phyloP scores from a whole-genome alignment of 2,113 vertebrate genomes.

The Lophochroa leadbeateri region DNA sequence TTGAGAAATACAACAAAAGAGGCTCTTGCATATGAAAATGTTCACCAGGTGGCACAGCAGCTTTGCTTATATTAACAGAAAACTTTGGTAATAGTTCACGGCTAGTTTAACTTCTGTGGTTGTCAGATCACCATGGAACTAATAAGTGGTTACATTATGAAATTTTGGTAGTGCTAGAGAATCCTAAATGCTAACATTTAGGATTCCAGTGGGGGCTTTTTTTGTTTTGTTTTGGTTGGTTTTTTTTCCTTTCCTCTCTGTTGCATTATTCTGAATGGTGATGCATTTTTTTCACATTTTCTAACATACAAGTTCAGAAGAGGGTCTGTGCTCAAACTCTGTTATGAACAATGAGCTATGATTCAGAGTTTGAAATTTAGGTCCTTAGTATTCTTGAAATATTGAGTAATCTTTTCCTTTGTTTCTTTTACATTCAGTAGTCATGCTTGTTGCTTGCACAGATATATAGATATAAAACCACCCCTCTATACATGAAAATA shows the following conservation, averaged over 20 bases:
- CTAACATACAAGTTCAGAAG: background rate
- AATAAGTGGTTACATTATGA: background rate
- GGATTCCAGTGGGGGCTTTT: background rate
- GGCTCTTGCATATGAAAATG: background rate
- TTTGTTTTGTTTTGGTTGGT: too few species aligned
- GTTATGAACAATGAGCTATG: background rate
- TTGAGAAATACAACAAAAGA: background rate
- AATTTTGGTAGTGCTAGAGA: background rate
- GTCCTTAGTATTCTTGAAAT: background rate
- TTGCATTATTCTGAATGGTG: background rate
- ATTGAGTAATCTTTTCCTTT: background rate
- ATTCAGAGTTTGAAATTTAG: background rate
- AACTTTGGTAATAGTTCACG: background rate
- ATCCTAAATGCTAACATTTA: background rate
- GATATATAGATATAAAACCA: background rate
- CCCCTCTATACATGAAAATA: accelerated
- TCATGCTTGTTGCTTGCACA: background rate
- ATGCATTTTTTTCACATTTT: background rate
- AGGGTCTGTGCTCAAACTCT: background rate
- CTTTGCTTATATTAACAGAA: background rate
- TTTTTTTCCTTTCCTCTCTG: background rate
- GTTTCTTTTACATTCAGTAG: background rate
- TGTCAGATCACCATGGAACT: background rate
- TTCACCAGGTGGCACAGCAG: slow-evolving; percentile 44
- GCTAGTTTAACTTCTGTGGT: background rate